Base-by-base conservation (phyloP, 2,888 invertebrate species). In the Drosophila nr. perissopoda region DNA sequence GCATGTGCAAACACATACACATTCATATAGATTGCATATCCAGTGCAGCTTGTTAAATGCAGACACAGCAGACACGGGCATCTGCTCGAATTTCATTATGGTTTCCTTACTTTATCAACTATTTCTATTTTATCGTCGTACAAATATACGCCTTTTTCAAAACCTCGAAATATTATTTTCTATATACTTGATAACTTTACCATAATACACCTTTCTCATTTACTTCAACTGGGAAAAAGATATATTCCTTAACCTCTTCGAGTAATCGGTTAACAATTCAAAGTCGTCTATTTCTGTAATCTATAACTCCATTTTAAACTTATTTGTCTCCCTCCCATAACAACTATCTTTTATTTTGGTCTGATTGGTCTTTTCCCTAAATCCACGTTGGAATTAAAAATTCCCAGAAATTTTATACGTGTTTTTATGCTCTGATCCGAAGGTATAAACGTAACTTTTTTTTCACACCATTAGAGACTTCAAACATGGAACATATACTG, bases 11-110 rank as follows among this genome's bases (percentile, higher is more conserved):
- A 16, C n/a, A 48, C 46, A 71, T 42, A 29, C 18, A 18, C 18
- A 27, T 4, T n/a, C 0, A n/a, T n/a, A 63, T 42, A 56, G 42
- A 65, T 34, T 38, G 54, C 51, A 38, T n/a, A 29, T 64, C 27
- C 48, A 64, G 29, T 68, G 53, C 61, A 61, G 40, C 36, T 38
- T 29, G 40, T 34, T 53, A 56, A 56, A 56, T 36, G 48, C 34
- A 60, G 25, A 62, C 31, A 42, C 33, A 40, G 25, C 46, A 46
- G 8, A 46, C 42, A 54, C 16, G 36, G 38, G 33, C 31, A 51
- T 40, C 33, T 49, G 1, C 31, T 57, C 38, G 40, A 40, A 49
- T 71, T 77, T 59, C 61, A 69, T 68, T 49, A 53, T 65, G 38
- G 29, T 25, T 53, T 18, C 16, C 21, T 31, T 57, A 42, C 29